A percentile compares a stretch with the other conserved stretches of the same genome.
Evolutionary conservation across 2,113 vertebrate genomes (phyloP).

Genomic region (Cathartes aura): DNA sequence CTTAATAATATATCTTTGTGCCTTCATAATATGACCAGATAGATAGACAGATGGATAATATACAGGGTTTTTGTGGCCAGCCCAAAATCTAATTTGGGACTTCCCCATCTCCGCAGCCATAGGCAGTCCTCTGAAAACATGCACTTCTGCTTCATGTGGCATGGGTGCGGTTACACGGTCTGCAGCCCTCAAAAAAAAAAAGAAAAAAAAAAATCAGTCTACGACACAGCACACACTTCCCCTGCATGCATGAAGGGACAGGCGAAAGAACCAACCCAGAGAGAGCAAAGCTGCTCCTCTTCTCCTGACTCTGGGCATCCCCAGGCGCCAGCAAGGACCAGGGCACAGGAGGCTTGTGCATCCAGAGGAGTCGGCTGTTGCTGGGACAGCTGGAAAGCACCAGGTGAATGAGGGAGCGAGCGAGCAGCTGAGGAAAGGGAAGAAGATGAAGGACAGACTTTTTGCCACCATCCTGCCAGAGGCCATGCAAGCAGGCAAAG

Average conservation of each 20-base stretch:
- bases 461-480: background rate
- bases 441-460: background rate
- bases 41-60: background rate
- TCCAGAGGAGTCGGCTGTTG: accelerated
- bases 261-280: background rate
- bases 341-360: no score
- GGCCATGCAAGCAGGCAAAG: background rate
- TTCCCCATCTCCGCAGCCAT: background rate
- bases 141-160: background rate
- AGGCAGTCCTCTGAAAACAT: background rate
- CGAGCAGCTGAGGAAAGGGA: background rate
- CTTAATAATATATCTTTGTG: background rate
- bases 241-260: background rate
- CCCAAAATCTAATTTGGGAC: conserved; percentile 17
- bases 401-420: accelerated
- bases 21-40: background rate
- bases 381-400: background rate
- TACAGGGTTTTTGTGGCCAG: background rate
- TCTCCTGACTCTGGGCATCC: background rate
- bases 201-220: background rate
- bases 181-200: background rate
- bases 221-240: accelerated
- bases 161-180: background rate
- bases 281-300: background rate
- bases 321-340: background rate